Conservation (phyloP, 2,113 vertebrate genomes). For the Henicopernis longicauda region DNA sequence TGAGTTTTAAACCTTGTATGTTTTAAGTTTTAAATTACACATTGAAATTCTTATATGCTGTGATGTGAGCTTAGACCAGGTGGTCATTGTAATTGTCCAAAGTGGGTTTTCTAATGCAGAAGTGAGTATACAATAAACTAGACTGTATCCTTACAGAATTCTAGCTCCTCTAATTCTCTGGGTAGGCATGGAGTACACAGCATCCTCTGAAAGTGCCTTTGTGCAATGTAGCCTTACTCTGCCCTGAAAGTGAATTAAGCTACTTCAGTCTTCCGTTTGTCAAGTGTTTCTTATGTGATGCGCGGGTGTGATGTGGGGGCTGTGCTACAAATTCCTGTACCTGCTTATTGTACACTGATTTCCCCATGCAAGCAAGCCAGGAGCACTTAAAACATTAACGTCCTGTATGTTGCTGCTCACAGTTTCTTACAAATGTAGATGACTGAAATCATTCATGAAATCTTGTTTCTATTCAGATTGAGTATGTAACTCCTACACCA, state of each 20-base stretch:
- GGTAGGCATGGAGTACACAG: neutral
- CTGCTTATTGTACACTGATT: neutral
- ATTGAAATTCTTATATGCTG: neutral
- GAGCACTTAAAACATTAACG: neutral
- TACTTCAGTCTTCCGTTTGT: neutral
- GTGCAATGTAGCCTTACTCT: neutral
- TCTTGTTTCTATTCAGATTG: neutral
- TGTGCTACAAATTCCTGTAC: neutral
- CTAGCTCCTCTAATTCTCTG: neutral
- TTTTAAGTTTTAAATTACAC: neutral
- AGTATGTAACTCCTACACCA: neutral
- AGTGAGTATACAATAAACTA: fast-evolving
- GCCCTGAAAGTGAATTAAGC: neutral
- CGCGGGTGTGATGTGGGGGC: neutral
- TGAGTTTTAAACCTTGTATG: neutral
- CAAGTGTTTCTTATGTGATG: neutral
- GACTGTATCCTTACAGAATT: neutral
- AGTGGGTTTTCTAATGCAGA: neutral
- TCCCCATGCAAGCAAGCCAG: neutral
- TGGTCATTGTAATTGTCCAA: neutral
- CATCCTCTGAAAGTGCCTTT: neutral
- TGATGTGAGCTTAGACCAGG: neutral
- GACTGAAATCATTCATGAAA: neutral
- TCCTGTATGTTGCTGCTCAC: neutral
- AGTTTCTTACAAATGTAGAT: neutral